phyloP scores from a whole-genome alignment of 2,888 invertebrate genomes.

The Hetaerina titia region DNA sequence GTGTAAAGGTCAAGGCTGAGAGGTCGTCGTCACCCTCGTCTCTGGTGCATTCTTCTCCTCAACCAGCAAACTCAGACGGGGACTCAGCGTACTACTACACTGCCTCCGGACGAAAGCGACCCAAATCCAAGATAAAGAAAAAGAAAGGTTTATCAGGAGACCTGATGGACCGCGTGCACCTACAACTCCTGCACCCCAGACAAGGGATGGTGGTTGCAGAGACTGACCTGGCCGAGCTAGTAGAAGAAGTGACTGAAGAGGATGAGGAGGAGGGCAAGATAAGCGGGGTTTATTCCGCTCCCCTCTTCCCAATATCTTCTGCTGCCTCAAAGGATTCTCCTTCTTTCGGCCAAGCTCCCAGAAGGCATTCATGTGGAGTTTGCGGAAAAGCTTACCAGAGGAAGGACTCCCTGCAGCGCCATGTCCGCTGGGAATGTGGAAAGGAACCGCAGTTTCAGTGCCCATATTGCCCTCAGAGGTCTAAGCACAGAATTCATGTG shows the following conservation, averaged over 20 bases:
- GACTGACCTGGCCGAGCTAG: slow-evolving; percentile 49
- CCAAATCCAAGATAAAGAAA: slow-evolving; percentile 64
- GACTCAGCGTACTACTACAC: slow-evolving; percentile 58
- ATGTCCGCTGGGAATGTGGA: slow-evolving; percentile 92
- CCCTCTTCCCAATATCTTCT: slow-evolving; percentile 37
- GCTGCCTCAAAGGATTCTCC: slow-evolving; percentile 25
- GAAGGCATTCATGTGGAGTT: slow-evolving; percentile 84
- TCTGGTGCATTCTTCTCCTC: not conserved
- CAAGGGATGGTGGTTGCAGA: slow-evolving; percentile 56
- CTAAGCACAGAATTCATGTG: slow-evolving; percentile 91
- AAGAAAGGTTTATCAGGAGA: slow-evolving; percentile 44
- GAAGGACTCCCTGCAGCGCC: slow-evolving; percentile 90
- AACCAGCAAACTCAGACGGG: slow-evolving; percentile 3
- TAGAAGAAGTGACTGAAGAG: slow-evolving; percentile 54
- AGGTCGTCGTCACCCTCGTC: slow-evolving; percentile 36
- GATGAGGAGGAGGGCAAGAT: slow-evolving; percentile 53
- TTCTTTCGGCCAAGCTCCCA: slow-evolving; percentile 55
- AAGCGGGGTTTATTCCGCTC: not conserved
- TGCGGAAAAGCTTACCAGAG: slow-evolving; percentile 92
- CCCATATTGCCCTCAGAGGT: slow-evolving; percentile 89
- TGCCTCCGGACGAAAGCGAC: slow-evolving; percentile 50
- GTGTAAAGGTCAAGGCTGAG: slow-evolving; percentile 46
- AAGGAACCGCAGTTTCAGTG: slow-evolving; percentile 92
- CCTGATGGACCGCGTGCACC: slow-evolving; percentile 43
- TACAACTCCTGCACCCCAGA: slow-evolving; percentile 53